Percentiles rank a stretch among this genome's conserved stretches.
Conservation (phyloP, 2,797 vertebrate species). For the Betta splendens region DNA sequence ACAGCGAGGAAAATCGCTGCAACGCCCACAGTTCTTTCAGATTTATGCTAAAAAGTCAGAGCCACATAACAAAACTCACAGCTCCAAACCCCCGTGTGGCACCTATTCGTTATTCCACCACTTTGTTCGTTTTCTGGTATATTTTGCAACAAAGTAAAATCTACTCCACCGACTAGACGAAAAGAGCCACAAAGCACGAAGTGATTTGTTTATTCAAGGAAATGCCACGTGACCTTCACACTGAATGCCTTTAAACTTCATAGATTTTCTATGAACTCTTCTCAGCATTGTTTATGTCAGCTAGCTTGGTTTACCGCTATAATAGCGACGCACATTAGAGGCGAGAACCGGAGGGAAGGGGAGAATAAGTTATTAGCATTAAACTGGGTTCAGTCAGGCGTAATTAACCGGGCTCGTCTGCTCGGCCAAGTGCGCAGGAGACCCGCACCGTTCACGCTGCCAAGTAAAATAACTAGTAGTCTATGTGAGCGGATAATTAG, state of each 20-base stretch:
- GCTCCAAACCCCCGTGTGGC: background rate
- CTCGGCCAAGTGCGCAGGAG: conserved; percentile 61
- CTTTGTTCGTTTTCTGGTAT: conserved; percentile 6
- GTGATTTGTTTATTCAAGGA: conserved; percentile 59
- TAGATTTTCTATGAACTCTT: conserved; percentile 72
- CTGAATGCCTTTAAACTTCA: conserved; percentile 46
- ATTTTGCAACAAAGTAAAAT: conserved; percentile 47
- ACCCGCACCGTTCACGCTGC: conserved; percentile 23
- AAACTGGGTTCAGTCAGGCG: conserved; percentile 70
- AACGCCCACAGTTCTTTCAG: conserved; percentile 75
- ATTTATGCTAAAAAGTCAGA: conserved; percentile 38
- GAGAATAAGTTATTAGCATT: conserved; percentile 71
- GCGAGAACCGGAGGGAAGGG: conserved; percentile 37
- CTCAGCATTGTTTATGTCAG: conserved; percentile 68
- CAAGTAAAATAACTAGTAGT: background rate
- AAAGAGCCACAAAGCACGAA: conserved; percentile 5
- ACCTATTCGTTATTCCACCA: conserved; percentile 5
- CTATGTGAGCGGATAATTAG: conserved; percentile 1
- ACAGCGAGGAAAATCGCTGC: conserved; percentile 78
- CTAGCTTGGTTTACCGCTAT: conserved; percentile 55
- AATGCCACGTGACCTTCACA: conserved; percentile 56
- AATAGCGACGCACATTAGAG: conserved; percentile 57
- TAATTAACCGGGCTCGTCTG: conserved; percentile 61
- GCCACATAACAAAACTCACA: conserved; percentile 13
- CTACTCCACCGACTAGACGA: conserved; percentile 22